These are phyloP conservation scores for Leptopilina drosophilae DNA, from an alignment of 2,888 invertebrate genomes.

Conservation along the genomic window DNA sequence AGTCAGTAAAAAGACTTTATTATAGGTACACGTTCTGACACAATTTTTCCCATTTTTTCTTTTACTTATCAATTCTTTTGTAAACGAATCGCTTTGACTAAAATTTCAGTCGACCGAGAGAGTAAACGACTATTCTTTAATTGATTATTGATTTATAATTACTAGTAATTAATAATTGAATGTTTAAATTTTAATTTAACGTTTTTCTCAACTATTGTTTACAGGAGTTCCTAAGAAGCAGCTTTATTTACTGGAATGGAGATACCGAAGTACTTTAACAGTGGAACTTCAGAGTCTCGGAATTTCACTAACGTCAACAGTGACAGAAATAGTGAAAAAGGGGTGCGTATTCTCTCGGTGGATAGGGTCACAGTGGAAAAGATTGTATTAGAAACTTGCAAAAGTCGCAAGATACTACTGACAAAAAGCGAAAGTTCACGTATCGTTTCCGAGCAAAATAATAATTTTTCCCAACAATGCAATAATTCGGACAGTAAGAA, in stretches of 20 bases:
- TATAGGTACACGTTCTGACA: not conserved
- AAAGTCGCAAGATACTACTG: conserved; percentile 60
- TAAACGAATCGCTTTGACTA: too few species aligned
- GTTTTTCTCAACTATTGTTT: conserved; percentile 29
- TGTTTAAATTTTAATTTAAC: not conserved
- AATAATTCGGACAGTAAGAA: conserved; percentile 22
- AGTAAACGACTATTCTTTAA: too few species aligned
- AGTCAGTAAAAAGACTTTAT: conserved; percentile 33
- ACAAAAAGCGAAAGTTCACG: conserved; percentile 63
- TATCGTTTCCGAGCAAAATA: conserved; percentile 54
- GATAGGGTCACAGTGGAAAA: conserved; percentile 66
- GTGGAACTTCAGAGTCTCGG: not conserved
- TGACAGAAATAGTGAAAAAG: conserved; percentile 43
- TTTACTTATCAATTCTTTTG: too few species aligned
- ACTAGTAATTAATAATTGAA: too few species aligned
- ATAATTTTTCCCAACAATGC: conserved; percentile 49
- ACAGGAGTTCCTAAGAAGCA: conserved; percentile 51
- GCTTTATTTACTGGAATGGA: conserved; percentile 53
- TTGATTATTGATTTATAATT: too few species aligned
- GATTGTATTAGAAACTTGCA: conserved; percentile 61
- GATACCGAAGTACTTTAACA: conserved; percentile 41
- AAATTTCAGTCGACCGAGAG: too few species aligned
- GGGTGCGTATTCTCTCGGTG: conserved; percentile 61
- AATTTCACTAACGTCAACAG: conserved; percentile 10
- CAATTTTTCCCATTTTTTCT: not conserved